Evolutionary conservation across 2,888 invertebrate genomes (phyloP), one percentile per base, ranked within the genome.

Genomic region (Chrysolina oricalcia): DNA sequence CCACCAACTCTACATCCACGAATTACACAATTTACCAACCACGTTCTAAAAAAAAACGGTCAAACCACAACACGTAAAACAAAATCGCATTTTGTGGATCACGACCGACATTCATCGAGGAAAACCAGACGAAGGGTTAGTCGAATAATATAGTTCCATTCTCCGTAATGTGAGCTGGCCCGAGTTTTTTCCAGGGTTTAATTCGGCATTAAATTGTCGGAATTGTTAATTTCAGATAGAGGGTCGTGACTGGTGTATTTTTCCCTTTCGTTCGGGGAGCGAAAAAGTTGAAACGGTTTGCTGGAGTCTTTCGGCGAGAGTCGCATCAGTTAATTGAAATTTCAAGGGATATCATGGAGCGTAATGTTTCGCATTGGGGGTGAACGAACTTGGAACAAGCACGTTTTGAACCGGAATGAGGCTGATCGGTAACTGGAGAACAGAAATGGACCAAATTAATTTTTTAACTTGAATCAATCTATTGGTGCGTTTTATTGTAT

Each of bases 121-220:
- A 13, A 27, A 56, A 35, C 15, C 59, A 59, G 21, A 35, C 59
- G 59, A 59, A 59, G 59, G 59, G 59, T 59, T 59, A 59, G 15
- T 59, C n/a, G 23, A 59, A 59, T 59, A 35, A 59, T 59, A 27
- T 35, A 59, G 59, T 59, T 59, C n/a, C 59, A 27, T 23, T 59
- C 59, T 59, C 17, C 35, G 35, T 35, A 59, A 59, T 59, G 59
- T 35, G 27, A 59, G 17, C 35, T 27, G 59, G 4, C 2, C n/a
- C 17, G 53, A 59, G 59, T 59, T 59, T 59, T 23, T 59, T 59
- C 15, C 35, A n/a, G 15, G 23, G 77, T 72, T 74, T 74, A 77
- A 74, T 77, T 77, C 74, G 70, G 65, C 77, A 74, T 77, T 74
- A 77, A 74, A 77, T 72, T 74, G 74, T 66, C 56, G 74, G 77